Percentiles rank a stretch among this genome's conserved stretches.
Evolutionary conservation across 2,797 vertebrate species (phyloP).

Genomic region (Trichosurus vulpecula): DNA sequence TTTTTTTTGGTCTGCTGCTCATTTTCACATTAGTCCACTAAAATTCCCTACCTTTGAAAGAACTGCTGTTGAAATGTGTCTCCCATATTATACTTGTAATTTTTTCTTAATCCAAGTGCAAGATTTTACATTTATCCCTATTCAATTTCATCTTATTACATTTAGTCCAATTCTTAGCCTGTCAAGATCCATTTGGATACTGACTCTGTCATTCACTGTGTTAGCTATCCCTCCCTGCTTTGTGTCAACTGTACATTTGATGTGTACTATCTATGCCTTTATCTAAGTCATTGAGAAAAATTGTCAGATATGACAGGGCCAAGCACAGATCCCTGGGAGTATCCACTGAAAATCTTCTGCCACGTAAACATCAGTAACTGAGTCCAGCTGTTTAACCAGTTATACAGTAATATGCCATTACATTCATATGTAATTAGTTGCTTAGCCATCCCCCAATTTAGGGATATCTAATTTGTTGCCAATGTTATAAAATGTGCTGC

Average conservation of each 20-base stretch:
- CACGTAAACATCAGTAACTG: not conserved
- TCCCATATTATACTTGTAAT: no score
- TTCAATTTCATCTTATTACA: not conserved
- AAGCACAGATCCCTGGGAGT: not conserved
- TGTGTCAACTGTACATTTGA: not conserved
- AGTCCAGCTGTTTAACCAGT: not conserved
- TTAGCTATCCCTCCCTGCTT: not conserved
- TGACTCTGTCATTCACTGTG: not conserved
- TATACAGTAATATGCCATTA: not conserved
- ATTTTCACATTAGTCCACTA: no score
- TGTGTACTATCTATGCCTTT: not conserved
- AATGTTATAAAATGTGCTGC: not conserved
- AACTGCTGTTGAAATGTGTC: no score
- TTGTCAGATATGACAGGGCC: not conserved
- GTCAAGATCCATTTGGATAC: no score
- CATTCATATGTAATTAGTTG: not conserved
- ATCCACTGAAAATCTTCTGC: not conserved
- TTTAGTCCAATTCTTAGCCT: not conserved
- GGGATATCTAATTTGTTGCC: not conserved
- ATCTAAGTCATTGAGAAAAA: not conserved
- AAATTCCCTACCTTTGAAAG: no score
- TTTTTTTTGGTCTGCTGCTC: no score
- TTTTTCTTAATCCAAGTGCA: not conserved
- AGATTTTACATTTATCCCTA: not conserved
- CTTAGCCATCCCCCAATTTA: not conserved